Conservation (phyloP, 2,797 vertebrate species). For the Scyliorhinus canicula region DNA sequence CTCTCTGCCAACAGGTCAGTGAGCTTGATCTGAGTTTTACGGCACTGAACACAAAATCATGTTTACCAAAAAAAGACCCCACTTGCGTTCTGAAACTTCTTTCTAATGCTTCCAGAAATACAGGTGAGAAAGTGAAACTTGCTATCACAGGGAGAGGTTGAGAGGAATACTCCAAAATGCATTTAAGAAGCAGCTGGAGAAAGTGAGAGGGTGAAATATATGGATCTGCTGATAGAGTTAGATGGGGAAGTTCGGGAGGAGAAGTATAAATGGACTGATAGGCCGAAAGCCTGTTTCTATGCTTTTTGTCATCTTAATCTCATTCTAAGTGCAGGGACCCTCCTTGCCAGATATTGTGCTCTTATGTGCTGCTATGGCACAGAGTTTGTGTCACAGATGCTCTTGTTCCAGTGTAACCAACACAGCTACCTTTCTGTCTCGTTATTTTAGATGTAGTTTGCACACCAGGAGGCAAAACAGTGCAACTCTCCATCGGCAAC, state of each 20-base stretch:
- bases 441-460: too few relatives aligned
- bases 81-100: not conserved
- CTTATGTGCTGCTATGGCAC: too few relatives aligned
- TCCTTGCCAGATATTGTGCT: too few relatives aligned
- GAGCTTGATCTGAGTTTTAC: too few relatives aligned
- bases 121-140: not conserved
- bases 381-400: too few relatives aligned
- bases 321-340: not conserved
- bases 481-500: rapidly evolving
- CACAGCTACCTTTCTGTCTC: too few relatives aligned
- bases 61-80: too few relatives aligned
- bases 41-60: too few relatives aligned
- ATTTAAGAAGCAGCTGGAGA: not conserved
- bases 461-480: too few relatives aligned
- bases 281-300: not conserved
- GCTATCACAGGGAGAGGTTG: not conserved
- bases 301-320: not conserved
- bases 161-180: not conserved
- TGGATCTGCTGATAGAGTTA: not conserved
- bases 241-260: not conserved
- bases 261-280: not conserved
- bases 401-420: too few relatives aligned
- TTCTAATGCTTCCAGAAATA: not conserved
- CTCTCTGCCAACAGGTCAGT: not conserved
- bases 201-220: too few relatives aligned